Conservation (phyloP, 2,113 vertebrate genomes). For the Budorcas taxicolor region DNA sequence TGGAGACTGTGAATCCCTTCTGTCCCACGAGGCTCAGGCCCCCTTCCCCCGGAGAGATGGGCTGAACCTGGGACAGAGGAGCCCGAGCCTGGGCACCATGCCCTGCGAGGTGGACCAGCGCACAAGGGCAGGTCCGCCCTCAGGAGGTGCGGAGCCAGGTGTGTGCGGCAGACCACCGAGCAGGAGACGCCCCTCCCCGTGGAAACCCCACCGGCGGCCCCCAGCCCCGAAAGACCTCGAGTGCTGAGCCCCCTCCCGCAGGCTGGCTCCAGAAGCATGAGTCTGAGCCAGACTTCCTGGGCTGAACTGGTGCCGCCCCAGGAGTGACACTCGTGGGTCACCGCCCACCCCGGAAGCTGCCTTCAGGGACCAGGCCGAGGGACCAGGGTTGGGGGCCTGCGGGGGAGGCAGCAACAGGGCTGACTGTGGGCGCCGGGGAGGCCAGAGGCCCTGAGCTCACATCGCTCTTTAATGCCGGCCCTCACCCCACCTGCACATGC, state of each 20-base stretch:
- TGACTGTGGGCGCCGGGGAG: fast-evolving
- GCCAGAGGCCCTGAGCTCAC: not conserved
- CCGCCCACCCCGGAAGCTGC: not conserved
- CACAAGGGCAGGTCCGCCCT: not conserved
- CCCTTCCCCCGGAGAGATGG: not conserved
- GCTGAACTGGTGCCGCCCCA: not conserved
- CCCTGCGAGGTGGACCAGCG: fast-evolving
- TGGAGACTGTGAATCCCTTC: not conserved
- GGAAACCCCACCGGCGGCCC: not conserved
- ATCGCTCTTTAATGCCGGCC: no score
- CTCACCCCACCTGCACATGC: fast-evolving
- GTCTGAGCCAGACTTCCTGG: not conserved
- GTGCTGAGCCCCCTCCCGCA: not conserved
- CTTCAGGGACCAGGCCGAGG: not conserved
- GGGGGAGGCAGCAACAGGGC: not conserved
- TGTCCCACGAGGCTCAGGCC: not conserved
- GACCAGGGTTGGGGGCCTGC: not conserved
- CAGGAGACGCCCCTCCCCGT: not conserved
- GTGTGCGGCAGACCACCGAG: not conserved
- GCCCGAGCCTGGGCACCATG: not conserved
- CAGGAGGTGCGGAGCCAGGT: not conserved
- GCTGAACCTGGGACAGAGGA: not conserved
- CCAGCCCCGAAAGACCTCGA: not conserved
- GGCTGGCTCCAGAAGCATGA: not conserved
- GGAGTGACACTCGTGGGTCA: not conserved